Evolutionary conservation across 1,140 invertebrate species (phyloP).

Genomic region (Drosophila nasuta): DNA sequence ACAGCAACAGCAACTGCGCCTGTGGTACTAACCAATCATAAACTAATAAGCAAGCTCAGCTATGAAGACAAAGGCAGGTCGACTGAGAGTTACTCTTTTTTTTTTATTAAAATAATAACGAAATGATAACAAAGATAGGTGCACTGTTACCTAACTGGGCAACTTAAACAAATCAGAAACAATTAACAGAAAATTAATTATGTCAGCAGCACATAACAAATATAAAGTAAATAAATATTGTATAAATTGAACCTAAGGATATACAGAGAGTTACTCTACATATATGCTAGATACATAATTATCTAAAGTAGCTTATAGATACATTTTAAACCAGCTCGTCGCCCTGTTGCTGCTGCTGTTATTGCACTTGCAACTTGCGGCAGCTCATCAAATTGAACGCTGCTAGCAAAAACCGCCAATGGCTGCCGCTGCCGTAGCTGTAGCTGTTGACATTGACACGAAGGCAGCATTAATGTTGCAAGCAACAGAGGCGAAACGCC

Average conservation of each 20-base stretch:
- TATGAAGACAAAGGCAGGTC: too few relatives aligned
- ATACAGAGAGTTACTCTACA: slow-evolving; percentile 11
- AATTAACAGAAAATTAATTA: too few relatives aligned
- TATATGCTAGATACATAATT: not conserved
- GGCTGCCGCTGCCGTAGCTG: slow-evolving; percentile 6
- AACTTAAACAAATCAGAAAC: too few relatives aligned
- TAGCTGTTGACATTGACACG: slow-evolving; percentile 25
- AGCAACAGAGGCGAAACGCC: too few relatives aligned
- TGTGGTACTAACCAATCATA: slow-evolving; percentile 16
- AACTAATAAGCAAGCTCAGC: slow-evolving; percentile 9
- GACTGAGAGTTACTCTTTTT: too few relatives aligned
- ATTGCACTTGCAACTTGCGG: not conserved
- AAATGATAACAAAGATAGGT: too few relatives aligned
- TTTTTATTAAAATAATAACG: too few relatives aligned
- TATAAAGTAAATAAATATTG: too few relatives aligned
- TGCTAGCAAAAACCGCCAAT: slow-evolving; percentile 16
- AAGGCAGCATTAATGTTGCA: slow-evolving; percentile 18
- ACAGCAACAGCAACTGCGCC: not conserved
- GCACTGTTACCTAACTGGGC: too few relatives aligned
- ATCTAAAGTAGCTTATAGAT: not conserved
- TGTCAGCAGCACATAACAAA: too few relatives aligned
- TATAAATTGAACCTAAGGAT: too few relatives aligned
- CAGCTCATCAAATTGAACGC: slow-evolving; percentile 10
- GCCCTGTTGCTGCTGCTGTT: not conserved
- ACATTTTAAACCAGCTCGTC: not conserved